Evolutionary conservation across 2,113 vertebrate genomes (phyloP), one percentile per base, ranked within the genome.

Genomic region (Aldabrachelys gigantea): DNA sequence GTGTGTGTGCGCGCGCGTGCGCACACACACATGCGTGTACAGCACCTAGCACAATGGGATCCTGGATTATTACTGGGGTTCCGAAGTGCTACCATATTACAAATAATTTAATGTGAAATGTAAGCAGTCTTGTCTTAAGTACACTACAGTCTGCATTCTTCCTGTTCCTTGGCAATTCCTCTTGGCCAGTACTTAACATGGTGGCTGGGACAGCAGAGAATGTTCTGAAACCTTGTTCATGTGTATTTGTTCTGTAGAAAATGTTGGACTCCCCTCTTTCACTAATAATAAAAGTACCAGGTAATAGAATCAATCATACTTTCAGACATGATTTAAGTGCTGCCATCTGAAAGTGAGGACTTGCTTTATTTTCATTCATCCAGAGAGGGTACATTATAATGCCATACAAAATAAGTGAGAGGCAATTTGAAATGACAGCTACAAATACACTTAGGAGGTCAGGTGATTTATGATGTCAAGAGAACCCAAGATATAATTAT

Each of bases 241-340:
- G 88, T 53, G 78, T n/a, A 8, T 82, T 76, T 82, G 69, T 92
- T 96, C 44, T 44, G 19, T 21, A 88, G 84, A 89, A 97, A 95
- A 95, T 91, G 93, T 89, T 95, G 94, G 86, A 79, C 65, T 96
- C 95, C 93, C 72, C 94, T 97, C 97, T 93, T 89, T 88, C 84
- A 84, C 89, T 94, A 54, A 96, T 95, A 96, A 96, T 89, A 97
- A 97, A 96, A 96, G 83, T 92, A 76, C 90, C 93, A 92, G 95
- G 80, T 93, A 95, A 87, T 96, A 95, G 92, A 96, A 92, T 95
- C 89, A 94, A 90, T 95, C 87, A 82, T 90, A 90, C 85, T 93
- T 94, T 95, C 92, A 89, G 83, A 96, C 95, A 96, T 97, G 7
- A 98, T 98, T 98, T 97, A 98, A 97, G 96, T 92, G 91, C 94